Evolutionary conservation across 1,140 invertebrate species (phyloP), one percentile per base, ranked within the genome.

Genomic region (Babylonia areolata): DNA sequence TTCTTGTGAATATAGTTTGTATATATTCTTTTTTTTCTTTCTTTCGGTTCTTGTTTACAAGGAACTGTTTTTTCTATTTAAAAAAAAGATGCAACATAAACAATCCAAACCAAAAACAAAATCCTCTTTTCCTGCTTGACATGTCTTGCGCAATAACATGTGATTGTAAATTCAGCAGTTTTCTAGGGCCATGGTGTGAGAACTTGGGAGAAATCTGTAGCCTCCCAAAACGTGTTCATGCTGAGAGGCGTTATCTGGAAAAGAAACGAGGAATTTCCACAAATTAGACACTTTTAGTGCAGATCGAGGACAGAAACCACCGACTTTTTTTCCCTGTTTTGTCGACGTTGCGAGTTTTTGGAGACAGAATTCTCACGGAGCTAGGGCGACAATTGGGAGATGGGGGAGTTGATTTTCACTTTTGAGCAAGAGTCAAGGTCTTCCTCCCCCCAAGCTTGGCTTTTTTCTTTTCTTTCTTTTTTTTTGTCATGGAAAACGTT

Each of bases 331-430:
- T 73, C 35, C 1, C 0, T 6, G 33, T 15, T 73, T 39, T 2
- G 23, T 35, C 75, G 35, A 77, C 33, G 75, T 40, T 40, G 75
- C 75, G 35, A 37, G 6, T 77, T 39, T 77, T 40, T 77, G 33
- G 37, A 77, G 75, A 40, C 75, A 39, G 37, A 39, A 40, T 77
- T 77, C 75, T 77, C 75, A 77, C 75, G 75, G 23, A 40, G 37
- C 37, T 73, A 11, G 35, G 6, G 28, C 33, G 37, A 35, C 15
- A 20, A 77, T 37, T 28, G 35, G 12, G 35, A 23, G 35, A 37
- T 28, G 35, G 12, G 35, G 37, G 35, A 37, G 37, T 11, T 40
- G 75, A 77, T 37, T 77, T 77, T 28, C 37, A 15, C 17, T 39
- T 40, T 28, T 77, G 20, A 40, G 35, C 20, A 40, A 23, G 28